Conservation (phyloP, 2,113 vertebrate species). For the Clarias magur region DNA sequence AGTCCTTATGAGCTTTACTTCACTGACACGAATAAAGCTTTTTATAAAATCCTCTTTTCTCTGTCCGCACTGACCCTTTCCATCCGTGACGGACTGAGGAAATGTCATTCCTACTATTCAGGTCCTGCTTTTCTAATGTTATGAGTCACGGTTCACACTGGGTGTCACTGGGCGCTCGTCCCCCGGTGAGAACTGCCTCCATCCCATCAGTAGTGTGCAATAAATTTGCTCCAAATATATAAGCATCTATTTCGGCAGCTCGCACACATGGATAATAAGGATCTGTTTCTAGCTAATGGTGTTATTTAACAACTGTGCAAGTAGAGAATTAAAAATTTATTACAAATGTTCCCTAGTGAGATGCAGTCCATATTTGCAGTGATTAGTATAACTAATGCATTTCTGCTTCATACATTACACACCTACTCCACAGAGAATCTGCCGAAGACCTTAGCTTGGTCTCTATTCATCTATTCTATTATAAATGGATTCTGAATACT, state of each 20-base stretch:
- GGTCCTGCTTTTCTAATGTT: conserved; percentile 55
- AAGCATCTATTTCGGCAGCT: neutral
- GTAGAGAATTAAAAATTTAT: conserved; percentile 14
- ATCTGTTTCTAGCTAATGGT: conserved; percentile 15
- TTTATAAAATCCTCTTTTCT: conserved; percentile 43
- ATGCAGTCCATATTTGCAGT: neutral
- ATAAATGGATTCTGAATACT: neutral
- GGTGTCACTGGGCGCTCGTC: conserved; percentile 27
- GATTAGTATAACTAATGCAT: conserved; percentile 13
- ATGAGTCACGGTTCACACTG: conserved; percentile 47
- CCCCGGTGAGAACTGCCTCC: conserved; percentile 26
- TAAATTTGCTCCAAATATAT: conserved; percentile 15
- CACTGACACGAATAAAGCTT: conserved; percentile 29
- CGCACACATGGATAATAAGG: neutral
- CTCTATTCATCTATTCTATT: neutral
- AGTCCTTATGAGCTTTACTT: conserved; percentile 36
- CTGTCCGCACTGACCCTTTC: conserved; percentile 40
- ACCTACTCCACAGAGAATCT: neutral
- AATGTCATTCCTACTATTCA: conserved; percentile 63
- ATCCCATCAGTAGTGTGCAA: conserved; percentile 15
- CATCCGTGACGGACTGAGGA: conserved; percentile 46
- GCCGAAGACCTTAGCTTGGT: neutral
- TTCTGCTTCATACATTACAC: neutral
- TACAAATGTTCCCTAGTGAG: neutral
- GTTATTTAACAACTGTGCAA: conserved; percentile 1